These are phyloP conservation scores for Chrysolina haemoptera DNA, from an alignment of 2,888 invertebrate species.

Conservation along the genomic window DNA sequence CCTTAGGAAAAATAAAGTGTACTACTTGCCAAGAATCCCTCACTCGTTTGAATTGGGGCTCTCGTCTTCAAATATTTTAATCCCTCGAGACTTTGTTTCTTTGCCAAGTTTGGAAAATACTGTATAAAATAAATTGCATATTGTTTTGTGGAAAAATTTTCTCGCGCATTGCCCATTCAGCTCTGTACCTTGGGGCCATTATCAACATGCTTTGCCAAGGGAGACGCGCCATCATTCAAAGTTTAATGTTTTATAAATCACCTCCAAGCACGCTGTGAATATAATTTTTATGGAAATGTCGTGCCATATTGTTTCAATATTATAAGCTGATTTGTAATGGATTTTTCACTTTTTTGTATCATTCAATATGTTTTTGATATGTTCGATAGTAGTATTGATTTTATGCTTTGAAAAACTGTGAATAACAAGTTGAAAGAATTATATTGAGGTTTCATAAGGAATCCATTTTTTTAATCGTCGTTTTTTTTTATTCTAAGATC, in stretches of 20 bases:
- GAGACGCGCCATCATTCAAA: constrained; percentile 25
- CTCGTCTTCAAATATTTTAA: not conserved
- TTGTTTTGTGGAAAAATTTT: not conserved
- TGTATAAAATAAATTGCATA: not conserved
- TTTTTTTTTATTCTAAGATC: too few species aligned
- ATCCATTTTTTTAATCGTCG: too few species aligned
- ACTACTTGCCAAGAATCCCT: too few species aligned
- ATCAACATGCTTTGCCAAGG: constrained; percentile 14
- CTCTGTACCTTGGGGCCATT: constrained; percentile 7
- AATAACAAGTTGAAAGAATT: too few species aligned
- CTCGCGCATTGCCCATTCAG: not conserved
- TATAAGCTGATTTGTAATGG: not conserved
- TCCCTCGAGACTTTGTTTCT: not conserved
- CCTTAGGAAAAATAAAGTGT: too few species aligned
- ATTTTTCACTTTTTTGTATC: not conserved
- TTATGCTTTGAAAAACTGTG: too few species aligned
- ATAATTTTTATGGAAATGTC: constrained; percentile 27
- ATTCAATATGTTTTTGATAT: too few species aligned
- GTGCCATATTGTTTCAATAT: not conserved
- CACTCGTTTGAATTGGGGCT: too few species aligned
- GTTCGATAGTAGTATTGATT: too few species aligned
- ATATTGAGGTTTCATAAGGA: too few species aligned
- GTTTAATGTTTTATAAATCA: constrained; percentile 32
- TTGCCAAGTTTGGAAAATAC: not conserved
- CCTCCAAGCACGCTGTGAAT: constrained; percentile 20